Percentiles rank a stretch among this genome's conserved stretches.
phyloP scores from a whole-genome alignment of 2,797 vertebrate genomes.

The Falco berigora region DNA sequence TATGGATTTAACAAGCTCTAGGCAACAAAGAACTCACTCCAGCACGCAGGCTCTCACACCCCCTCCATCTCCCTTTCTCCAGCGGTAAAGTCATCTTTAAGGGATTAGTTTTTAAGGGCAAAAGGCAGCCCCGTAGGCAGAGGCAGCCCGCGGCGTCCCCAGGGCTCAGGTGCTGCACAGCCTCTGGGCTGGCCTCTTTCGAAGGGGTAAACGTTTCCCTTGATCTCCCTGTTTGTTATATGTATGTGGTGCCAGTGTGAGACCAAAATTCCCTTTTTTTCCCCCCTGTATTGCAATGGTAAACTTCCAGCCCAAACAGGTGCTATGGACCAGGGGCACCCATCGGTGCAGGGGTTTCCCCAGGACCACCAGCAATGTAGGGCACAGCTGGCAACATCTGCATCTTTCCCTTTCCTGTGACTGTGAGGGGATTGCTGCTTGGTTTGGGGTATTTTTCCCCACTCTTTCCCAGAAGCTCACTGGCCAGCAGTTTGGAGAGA shows the following conservation, averaged over 20 bases:
- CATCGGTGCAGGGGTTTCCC: not conserved
- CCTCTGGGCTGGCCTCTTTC: constrained; percentile 2
- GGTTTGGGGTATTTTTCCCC: not conserved
- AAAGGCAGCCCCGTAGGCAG: not conserved
- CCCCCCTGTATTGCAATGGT: accelerated
- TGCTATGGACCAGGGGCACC: not conserved
- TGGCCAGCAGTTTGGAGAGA: not conserved
- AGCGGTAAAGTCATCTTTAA: not conserved
- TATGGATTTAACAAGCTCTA: constrained; percentile 63
- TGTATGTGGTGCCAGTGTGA: not conserved
- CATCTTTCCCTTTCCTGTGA: not conserved
- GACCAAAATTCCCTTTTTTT: not conserved
- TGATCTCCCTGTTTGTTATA: not conserved
- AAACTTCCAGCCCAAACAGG: not conserved
- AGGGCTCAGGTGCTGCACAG: not conserved
- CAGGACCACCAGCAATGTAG: not conserved
- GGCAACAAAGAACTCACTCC: constrained; percentile 56
- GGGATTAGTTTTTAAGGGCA: constrained; percentile 38
- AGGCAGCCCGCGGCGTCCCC: not conserved
- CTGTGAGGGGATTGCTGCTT: accelerated
- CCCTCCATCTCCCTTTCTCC: not conserved
- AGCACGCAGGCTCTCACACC: constrained; percentile 19
- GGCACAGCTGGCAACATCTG: not conserved
- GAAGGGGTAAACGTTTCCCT: not conserved
- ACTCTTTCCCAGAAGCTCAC: not conserved